Percentiles rank a stretch among this genome's conserved stretches.
Conservation (phyloP, 2,797 vertebrate genomes). For the Xenops minutus region DNA sequence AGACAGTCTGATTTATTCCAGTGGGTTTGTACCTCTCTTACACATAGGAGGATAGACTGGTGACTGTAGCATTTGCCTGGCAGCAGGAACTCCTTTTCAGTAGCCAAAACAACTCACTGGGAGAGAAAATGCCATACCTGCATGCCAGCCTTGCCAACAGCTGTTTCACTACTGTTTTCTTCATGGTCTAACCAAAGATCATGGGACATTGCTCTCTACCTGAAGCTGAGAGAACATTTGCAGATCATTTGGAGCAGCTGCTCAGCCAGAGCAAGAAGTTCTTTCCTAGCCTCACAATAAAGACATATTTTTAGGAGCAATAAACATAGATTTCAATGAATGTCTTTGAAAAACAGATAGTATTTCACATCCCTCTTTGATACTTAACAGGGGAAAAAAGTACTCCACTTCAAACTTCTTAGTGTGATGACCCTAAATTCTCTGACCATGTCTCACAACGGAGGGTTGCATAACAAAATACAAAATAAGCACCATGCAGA, state of each 20-base stretch:
- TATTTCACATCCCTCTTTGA: conserved; percentile 31
- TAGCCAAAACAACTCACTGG: neutral
- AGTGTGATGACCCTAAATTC: neutral
- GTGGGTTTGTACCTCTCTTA: neutral
- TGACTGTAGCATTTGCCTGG: neutral
- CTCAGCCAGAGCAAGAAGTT: neutral
- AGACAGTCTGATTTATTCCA: neutral
- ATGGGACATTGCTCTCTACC: neutral
- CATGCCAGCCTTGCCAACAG: neutral
- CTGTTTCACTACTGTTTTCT: neutral
- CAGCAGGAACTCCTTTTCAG: neutral
- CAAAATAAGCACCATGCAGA: conserved; percentile 50
- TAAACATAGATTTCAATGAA: conserved; percentile 10
- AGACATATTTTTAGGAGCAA: conserved; percentile 21
- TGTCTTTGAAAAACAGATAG: conserved; percentile 56
- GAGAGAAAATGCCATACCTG: neutral
- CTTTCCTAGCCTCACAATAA: neutral
- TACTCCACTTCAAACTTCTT: neutral
- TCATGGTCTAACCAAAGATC: neutral
- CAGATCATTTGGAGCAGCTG: neutral
- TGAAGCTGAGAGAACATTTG: neutral
- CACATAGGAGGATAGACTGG: neutral
- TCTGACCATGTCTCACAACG: conserved; percentile 36
- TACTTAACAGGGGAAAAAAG: conserved; percentile 58
- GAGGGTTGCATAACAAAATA: conserved; percentile 12